phyloP scores from a whole-genome alignment of 2,113 vertebrate genomes.

The Myocastor coypus region DNA sequence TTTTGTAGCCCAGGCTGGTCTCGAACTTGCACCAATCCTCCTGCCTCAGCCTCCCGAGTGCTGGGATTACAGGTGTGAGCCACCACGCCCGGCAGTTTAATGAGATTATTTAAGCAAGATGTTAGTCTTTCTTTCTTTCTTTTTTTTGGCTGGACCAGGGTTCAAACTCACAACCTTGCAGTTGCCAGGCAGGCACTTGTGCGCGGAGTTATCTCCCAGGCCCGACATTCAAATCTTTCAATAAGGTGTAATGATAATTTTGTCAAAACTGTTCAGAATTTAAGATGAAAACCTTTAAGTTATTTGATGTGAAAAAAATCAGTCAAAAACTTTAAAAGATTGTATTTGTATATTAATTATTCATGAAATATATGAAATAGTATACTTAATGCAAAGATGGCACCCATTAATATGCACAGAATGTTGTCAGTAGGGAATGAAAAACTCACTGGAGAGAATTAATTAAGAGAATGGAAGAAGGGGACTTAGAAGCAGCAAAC shows the following conservation, averaged over 20 bases:
- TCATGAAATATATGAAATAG: not conserved
- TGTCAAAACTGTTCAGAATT: not conserved
- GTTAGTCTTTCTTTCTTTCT: too few species aligned
- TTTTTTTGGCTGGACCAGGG: too few species aligned
- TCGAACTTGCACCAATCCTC: too few species aligned
- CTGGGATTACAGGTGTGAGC: too few species aligned
- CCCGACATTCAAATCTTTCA: conserved; percentile 27
- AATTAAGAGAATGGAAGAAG: not conserved
- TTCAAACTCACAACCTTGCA: too few species aligned
- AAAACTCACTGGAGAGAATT: not conserved
- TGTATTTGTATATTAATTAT: not conserved
- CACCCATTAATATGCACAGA: not conserved
- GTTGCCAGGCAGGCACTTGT: too few species aligned
- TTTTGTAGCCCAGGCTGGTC: too few species aligned
- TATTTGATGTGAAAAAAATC: not conserved
- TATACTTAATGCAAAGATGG: not conserved
- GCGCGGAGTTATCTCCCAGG: too few species aligned
- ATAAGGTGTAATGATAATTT: not conserved
- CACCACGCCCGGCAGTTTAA: too few species aligned
- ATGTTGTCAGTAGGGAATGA: not conserved
- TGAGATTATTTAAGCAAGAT: conserved; percentile 37
- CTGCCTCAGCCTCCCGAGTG: too few species aligned
- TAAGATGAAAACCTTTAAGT: conserved; percentile 26
- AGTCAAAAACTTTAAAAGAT: not conserved
- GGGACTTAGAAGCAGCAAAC: not conserved